These are phyloP conservation scores for Azemiops feae DNA, from an alignment of 2,113 vertebrate genomes.

Conservation along the genomic window DNA sequence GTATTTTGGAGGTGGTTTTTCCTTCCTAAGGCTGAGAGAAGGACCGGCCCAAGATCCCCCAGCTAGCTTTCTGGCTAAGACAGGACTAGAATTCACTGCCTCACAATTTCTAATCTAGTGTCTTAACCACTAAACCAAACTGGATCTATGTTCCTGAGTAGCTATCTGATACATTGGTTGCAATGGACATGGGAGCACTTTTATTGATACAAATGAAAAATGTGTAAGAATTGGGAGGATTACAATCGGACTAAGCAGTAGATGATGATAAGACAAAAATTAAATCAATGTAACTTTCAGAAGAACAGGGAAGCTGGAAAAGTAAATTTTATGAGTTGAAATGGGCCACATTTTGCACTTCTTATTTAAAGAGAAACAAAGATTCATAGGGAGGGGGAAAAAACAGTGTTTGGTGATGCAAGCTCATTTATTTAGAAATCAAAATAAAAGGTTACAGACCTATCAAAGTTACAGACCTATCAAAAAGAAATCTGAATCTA, in stretches of 20 bases:
- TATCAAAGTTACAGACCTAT: background rate
- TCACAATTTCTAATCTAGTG: too few species aligned
- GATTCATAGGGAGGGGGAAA: background rate
- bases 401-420: background rate
- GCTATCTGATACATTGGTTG: background rate
- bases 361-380: background rate
- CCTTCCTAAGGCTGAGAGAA: background rate
- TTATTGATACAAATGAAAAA: background rate
- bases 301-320: background rate
- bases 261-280: background rate
- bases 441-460: background rate
- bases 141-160: background rate
- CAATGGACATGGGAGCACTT: fast-evolving
- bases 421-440: background rate
- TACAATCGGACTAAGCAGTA: background rate
- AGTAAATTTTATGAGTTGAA: background rate
- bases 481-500: background rate
- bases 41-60: background rate
- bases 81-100: background rate
- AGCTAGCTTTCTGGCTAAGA: background rate
- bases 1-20: background rate
- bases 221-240: background rate
- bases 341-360: background rate
- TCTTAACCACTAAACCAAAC: background rate
- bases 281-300: background rate